phyloP scores from a whole-genome alignment of 2,888 invertebrate genomes.

The Melanchra persicariae region DNA sequence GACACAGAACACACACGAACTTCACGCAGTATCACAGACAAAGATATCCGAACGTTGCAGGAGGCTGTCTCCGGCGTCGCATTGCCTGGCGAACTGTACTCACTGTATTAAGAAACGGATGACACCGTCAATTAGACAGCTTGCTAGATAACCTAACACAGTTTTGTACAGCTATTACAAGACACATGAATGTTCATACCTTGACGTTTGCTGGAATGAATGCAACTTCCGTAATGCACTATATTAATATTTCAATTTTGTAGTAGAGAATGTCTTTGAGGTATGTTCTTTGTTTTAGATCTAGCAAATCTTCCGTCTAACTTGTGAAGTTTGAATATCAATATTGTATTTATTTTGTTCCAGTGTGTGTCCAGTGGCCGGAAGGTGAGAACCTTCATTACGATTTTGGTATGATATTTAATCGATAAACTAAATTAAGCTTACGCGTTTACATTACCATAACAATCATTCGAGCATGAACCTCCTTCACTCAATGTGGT shows the following conservation, averaged over 20 bases:
- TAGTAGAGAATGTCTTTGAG: constrained; percentile 87
- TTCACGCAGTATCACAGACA: constrained; percentile 43
- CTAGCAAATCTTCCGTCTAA: constrained; percentile 60
- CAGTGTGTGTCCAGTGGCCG: constrained; percentile 98
- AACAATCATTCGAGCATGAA: constrained; percentile 89
- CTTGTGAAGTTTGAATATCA: constrained; percentile 36
- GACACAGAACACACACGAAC: constrained; percentile 36
- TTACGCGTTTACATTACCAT: constrained; percentile 86
- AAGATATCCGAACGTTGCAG: constrained; percentile 33
- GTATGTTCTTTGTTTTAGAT: constrained; percentile 82
- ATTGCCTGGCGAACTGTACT: constrained; percentile 76
- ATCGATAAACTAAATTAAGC: constrained; percentile 79
- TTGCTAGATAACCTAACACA: constrained; percentile 80
- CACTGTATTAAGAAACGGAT: constrained; percentile 73
- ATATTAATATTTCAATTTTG: constrained; percentile 79
- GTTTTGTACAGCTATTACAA: constrained; percentile 69
- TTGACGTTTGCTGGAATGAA: constrained; percentile 84
- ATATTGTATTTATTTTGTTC: constrained; percentile 89
- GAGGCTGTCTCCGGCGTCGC: constrained; percentile 83
- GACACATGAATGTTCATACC: constrained; percentile 72
- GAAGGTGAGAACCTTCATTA: constrained; percentile 92
- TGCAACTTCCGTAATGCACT: constrained; percentile 85
- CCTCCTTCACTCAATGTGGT: constrained; percentile 83
- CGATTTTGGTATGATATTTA: constrained; percentile 70
- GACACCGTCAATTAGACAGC: constrained; percentile 82